Percentiles rank a stretch among this genome's conserved stretches.
These are phyloP conservation scores for Eurytoma adleriae DNA, from an alignment of 2,888 invertebrate genomes.

Conservation along the genomic window DNA sequence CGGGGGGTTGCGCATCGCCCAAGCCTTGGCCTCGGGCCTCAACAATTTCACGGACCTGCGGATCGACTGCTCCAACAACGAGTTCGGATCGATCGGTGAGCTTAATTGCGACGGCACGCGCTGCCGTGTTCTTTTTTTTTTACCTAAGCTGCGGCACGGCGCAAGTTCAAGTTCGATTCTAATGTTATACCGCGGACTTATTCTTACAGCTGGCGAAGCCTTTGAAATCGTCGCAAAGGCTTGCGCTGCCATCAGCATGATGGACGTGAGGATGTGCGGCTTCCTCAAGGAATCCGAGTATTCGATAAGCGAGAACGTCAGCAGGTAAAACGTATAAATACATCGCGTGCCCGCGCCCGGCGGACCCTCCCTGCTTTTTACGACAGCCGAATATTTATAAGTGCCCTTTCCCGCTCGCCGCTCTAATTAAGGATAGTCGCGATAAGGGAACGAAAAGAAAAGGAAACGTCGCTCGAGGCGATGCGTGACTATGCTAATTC, in stretches of 20 bases:
- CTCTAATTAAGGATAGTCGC: constrained; percentile 47
- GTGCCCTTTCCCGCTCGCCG: not conserved
- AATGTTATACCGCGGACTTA: constrained; percentile 24
- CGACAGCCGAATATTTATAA: no score
- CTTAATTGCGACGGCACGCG: not conserved
- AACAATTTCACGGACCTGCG: constrained; percentile 58
- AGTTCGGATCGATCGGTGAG: constrained; percentile 66
- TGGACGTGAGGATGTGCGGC: constrained; percentile 70
- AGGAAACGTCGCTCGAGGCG: not conserved
- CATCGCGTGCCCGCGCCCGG: not conserved
- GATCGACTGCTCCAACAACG: constrained; percentile 69
- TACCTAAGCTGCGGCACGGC: not conserved
- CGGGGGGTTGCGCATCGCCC: constrained; percentile 64
- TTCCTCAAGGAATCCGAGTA: constrained; percentile 67
- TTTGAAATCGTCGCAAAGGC: constrained; percentile 63
- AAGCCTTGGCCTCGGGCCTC: constrained; percentile 64
- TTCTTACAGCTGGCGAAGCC: constrained; percentile 65
- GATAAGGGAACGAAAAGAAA: not conserved
- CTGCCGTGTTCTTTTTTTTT: not conserved
- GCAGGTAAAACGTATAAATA: constrained; percentile 61
- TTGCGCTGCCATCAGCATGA: constrained; percentile 60
- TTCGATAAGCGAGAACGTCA: constrained; percentile 63
- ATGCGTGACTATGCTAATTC: no score
- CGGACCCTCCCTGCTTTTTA: not conserved
- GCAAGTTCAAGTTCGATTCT: constrained; percentile 15